A percentile compares a stretch with the other conserved stretches of the same genome.
Evolutionary conservation across 2,797 vertebrate species (phyloP).

Genomic region (Caiman crocodilus): DNA sequence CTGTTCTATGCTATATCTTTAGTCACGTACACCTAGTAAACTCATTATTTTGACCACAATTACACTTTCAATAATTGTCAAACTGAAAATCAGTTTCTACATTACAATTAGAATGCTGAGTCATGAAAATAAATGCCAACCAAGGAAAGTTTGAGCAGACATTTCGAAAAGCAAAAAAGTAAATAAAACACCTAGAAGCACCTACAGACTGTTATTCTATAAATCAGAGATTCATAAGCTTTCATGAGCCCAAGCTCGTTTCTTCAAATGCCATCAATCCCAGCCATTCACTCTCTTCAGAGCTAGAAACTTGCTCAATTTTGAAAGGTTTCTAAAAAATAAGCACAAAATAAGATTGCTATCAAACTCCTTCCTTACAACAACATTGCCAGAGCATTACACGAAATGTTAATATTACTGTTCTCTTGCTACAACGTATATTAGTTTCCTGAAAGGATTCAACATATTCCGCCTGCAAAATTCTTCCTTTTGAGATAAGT

Average conservation of each 20-base stretch:
- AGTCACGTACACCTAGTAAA: neutral
- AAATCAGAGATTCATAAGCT: no score
- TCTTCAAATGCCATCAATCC: no score
- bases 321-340: neutral
- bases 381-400: neutral
- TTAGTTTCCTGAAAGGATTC: neutral
- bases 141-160: neutral
- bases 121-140: neutral
- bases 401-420: neutral
- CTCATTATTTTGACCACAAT: neutral
- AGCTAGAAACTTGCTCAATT: neutral
- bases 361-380: neutral
- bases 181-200: no score
- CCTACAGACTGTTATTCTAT: no score
- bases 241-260: no score
- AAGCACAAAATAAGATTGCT: neutral
- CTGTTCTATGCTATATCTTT: no score
- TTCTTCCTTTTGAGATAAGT: neutral
- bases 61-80: neutral
- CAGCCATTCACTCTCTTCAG: neutral
- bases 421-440: neutral
- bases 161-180: neutral
- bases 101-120: neutral
- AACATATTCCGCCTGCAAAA: neutral
- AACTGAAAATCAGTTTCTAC: neutral